Conservation (phyloP, 2,797 vertebrate species). For the Tinamus major region DNA sequence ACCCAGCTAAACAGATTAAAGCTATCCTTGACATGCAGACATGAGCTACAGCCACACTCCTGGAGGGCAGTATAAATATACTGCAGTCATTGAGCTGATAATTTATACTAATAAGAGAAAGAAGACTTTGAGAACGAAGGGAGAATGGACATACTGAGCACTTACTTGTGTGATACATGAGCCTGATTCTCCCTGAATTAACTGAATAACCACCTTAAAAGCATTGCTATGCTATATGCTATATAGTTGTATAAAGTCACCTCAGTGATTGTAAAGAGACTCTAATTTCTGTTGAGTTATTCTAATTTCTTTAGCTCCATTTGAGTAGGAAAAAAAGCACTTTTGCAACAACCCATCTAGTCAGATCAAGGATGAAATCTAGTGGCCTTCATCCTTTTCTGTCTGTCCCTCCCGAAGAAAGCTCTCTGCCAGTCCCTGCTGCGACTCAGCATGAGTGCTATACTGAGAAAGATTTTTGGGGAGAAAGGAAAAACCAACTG, state of each 20-base stretch:
- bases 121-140: neutral
- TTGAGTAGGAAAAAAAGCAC: neutral
- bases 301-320: neutral
- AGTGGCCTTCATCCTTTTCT: neutral
- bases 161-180: neutral
- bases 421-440: neutral
- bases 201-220: neutral
- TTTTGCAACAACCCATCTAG: neutral
- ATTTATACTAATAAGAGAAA: neutral
- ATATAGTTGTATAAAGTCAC: neutral
- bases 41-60: neutral
- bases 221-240: neutral
- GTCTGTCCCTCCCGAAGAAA: neutral
- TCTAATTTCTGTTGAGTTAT: neutral
- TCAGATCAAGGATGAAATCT: accelerated
- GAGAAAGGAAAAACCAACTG: neutral
- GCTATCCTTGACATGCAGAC: neutral
- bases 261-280: neutral
- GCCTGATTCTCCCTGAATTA: neutral
- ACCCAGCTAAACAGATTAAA: neutral
- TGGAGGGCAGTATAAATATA: neutral
- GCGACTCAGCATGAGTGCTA: neutral
- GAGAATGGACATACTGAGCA: neutral
- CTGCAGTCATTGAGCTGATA: neutral
- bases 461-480: neutral